A percentile compares a stretch with the other conserved stretches of the same genome.
Conservation (phyloP, 2,888 invertebrate species). For the Penaeus monodon region DNA sequence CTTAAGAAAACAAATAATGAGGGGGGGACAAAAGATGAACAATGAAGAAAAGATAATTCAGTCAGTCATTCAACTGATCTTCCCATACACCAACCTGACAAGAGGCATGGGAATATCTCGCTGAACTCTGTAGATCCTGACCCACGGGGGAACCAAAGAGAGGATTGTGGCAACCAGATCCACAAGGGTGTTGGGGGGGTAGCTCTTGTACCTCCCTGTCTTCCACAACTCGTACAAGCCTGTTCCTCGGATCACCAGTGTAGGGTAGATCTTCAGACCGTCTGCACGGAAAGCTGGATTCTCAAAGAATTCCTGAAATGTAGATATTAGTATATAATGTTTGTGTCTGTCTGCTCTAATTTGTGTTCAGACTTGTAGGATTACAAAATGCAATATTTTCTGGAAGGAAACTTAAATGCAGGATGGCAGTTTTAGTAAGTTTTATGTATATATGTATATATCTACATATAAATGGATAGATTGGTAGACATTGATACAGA, state of each 20-base stretch:
- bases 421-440: no score
- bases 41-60: no score
- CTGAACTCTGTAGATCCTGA: conserved; percentile 96
- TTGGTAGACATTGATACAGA: no score
- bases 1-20: no score
- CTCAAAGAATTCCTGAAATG: conserved; percentile 84
- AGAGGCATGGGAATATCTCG: conserved; percentile 99
- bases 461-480: no score
- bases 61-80: no score
- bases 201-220: conserved; percentile 94
- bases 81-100: conserved; percentile 74
- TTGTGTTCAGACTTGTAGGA: no score
- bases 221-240: conserved; percentile 99
- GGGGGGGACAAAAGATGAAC: no score
- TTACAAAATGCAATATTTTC: no score
- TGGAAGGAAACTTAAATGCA: no score
- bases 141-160: conserved; percentile 98
- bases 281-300: conserved; percentile 97
- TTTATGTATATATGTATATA: no score
- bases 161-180: conserved; percentile 95
- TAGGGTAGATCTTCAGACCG: conserved; percentile 98
- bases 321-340: not conserved
- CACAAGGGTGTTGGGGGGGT: conserved; percentile 91
- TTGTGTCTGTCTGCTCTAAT: no score
- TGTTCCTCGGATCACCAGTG: conserved; percentile 98